phyloP scores from a whole-genome alignment of 1,140 invertebrate species.

The Diploscapter pachys region DNA sequence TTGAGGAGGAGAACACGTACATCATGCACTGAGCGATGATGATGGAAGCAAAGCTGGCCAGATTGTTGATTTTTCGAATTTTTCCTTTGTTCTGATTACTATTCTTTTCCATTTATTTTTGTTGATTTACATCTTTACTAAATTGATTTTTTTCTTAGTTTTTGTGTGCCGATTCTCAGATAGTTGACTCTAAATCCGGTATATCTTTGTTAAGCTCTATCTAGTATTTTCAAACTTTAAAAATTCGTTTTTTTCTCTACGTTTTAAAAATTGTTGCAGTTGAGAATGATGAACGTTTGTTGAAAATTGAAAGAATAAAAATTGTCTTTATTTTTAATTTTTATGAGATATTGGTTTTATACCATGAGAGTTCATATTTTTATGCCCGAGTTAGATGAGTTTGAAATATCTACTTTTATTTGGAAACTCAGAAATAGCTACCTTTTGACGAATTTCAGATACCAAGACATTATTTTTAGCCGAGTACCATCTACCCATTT shows the following conservation, averaged over 20 bases:
- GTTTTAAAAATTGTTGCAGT: not conserved
- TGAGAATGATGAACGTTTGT: no score
- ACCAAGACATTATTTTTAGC: no score
- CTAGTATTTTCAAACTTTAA: not conserved
- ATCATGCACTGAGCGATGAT: constrained; percentile 77
- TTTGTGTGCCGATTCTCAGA: not conserved
- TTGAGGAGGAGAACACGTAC: constrained; percentile 84
- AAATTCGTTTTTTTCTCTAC: not conserved
- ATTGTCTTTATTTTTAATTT: not conserved
- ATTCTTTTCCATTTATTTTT: constrained; percentile 1
- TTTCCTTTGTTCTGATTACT: not conserved
- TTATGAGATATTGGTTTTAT: not conserved
- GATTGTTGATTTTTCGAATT: constrained; percentile 46
- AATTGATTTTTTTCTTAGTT: not conserved
- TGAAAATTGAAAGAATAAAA: not conserved
- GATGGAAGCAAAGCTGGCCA: constrained; percentile 42
- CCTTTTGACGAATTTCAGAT: no score
- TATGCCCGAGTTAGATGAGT: not conserved
- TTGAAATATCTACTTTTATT: no score
- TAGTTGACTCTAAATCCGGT: constrained; percentile 3
- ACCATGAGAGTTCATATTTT: not conserved
- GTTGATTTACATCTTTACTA: constrained; percentile 3
- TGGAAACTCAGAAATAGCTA: no score
- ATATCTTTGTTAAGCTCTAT: no score
- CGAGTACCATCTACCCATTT: no score